phyloP scores from a whole-genome alignment of 37 sponge, comb jelly and placozoan genomes.

The Bolinopsis microptera region DNA sequence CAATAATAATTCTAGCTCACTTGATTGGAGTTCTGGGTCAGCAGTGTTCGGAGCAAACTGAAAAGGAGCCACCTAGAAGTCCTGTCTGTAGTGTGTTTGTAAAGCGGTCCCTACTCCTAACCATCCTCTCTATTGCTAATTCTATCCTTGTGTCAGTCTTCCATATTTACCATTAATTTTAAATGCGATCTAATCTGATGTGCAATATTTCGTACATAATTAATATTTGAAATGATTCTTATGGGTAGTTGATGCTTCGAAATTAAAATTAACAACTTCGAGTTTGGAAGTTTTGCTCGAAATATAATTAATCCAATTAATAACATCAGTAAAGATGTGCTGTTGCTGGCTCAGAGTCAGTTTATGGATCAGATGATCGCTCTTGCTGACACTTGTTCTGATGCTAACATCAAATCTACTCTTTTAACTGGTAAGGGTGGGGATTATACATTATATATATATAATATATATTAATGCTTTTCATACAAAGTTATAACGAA shows the following conservation, averaged over 20 bases:
- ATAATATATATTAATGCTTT: no score
- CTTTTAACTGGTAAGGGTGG: not conserved
- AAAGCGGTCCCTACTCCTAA: not conserved
- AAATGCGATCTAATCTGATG: no score
- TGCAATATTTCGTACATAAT: no score
- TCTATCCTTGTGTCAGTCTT: not conserved
- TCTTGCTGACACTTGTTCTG: not conserved
- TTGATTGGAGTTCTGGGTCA: conserved; percentile 14
- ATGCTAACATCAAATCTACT: not conserved
- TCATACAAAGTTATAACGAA: no score
- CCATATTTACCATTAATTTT: no score
- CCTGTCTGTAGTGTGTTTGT: not conserved
- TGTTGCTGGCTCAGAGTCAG: conserved; percentile 11
- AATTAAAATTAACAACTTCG: no score
- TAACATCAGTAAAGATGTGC: not conserved
- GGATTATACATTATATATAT: no score
- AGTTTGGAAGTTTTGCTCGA: no score
- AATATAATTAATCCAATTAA: no score
- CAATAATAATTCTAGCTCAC: conserved; percentile 55
- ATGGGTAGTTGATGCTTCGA: no score
- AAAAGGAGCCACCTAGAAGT: not conserved
- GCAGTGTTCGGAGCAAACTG: not conserved
- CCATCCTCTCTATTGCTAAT: conserved; percentile 27
- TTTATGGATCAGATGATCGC: conserved; percentile 46
- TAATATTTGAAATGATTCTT: no score